These are phyloP conservation scores for Drosophila bifasciata DNA, from an alignment of 1,140 invertebrate genomes.

Conservation along the genomic window DNA sequence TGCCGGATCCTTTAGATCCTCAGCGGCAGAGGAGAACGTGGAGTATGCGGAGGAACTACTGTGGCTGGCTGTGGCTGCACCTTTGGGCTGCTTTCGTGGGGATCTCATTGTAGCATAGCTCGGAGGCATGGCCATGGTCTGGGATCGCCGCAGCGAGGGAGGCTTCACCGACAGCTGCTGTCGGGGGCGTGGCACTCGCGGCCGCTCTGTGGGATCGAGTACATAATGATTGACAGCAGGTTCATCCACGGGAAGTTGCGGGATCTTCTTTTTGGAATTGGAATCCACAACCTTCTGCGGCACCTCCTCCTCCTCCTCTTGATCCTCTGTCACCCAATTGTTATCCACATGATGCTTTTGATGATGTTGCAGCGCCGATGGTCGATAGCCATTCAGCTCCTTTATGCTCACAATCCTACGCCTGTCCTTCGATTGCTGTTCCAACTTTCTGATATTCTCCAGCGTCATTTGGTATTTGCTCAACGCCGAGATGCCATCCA, in stretches of 20 bases:
- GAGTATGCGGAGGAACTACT: slow-evolving; percentile 55
- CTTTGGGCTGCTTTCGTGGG: slow-evolving; percentile 16
- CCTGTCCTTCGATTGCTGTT: slow-evolving; percentile 57
- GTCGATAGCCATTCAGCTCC: slow-evolving; percentile 86
- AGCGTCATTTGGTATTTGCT: slow-evolving; percentile 87
- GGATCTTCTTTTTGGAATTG: background rate
- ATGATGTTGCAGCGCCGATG: slow-evolving; percentile 85
- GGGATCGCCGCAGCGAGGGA: slow-evolving; percentile 69
- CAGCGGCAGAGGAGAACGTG: slow-evolving; percentile 43
- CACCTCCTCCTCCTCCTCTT: background rate
- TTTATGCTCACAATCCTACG: slow-evolving; percentile 81
- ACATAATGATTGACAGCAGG: slow-evolving; percentile 75
- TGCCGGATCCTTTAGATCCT: slow-evolving; percentile 14
- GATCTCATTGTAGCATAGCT: slow-evolving; percentile 54
- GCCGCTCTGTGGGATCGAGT: slow-evolving; percentile 67
- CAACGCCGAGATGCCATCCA: slow-evolving; percentile 85
- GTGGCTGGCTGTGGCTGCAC: slow-evolving; percentile 20
- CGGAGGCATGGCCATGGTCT: slow-evolving; percentile 69
- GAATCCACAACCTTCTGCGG: background rate
- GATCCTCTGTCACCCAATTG: slow-evolving; percentile 84
- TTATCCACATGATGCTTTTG: slow-evolving; percentile 85
- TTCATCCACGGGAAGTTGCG: background rate
- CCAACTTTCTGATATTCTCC: slow-evolving; percentile 84
- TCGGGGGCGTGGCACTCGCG: slow-evolving; percentile 61
- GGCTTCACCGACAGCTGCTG: slow-evolving; percentile 76